phyloP scores from a whole-genome alignment of 1,140 invertebrate species.

The Ladona fulva region DNA sequence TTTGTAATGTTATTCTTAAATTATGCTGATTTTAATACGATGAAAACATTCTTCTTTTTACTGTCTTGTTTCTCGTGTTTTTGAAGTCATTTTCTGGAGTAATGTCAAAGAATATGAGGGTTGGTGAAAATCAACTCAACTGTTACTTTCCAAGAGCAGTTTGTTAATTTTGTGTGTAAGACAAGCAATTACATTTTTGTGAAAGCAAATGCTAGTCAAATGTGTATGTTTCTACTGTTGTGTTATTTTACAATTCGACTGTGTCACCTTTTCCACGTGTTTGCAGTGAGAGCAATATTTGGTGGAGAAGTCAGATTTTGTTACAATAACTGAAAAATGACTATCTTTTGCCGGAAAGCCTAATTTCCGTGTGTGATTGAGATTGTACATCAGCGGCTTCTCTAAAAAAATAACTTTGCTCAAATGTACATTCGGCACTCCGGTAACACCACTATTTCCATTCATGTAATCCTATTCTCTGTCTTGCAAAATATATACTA shows the following conservation, averaged over 20 bases:
- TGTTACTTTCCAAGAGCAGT: neutral
- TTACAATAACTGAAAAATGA: too few species aligned
- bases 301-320: too few species aligned
- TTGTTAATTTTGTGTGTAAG: neutral
- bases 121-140: neutral
- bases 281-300: neutral
- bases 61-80: too few species aligned
- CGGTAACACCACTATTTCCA: neutral
- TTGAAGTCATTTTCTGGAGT: neutral
- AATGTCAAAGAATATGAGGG: neutral
- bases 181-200: constrained; percentile 3
- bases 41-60: too few species aligned
- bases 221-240: neutral
- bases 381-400: neutral
- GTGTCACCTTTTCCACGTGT: too few species aligned
- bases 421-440: neutral
- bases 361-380: neutral
- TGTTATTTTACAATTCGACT: neutral
- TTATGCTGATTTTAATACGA: too few species aligned
- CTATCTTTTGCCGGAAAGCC: too few species aligned
- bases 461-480: neutral
- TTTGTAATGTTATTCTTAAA: too few species aligned
- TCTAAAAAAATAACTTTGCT: neutral
- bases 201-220: neutral
- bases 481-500: neutral